Base-by-base conservation (phyloP, 1,140 invertebrate species). In the Caerostris darwini region DNA sequence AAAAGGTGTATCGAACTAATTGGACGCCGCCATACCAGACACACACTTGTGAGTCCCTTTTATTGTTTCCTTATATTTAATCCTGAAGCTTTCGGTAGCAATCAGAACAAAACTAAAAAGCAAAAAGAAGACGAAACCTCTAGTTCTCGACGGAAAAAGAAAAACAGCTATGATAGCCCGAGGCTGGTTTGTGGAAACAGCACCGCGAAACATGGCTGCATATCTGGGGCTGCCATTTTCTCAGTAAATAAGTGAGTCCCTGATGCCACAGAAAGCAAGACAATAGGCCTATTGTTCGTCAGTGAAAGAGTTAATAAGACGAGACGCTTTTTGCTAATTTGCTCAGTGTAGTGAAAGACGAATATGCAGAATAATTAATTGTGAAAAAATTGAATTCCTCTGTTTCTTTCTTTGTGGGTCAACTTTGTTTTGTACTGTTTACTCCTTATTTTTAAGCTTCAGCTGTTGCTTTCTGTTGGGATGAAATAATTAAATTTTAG, bases 271-370 rank as follows among this genome's bases (percentile, higher is more conserved):
- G 56, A 56, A 83, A 17, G 7, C 17, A 34, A 83, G 82, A 83
- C 82, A 83, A 83, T 57, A 58, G 82, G 3, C 19, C 82, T 83
- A 83, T 83, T 83, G 82, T 83, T 83, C 82, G 5, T n/a, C 19
- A 58, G 56, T 83, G 56, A 83, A 58, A 83, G 56, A 83, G 82
- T 83, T 83, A 57, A 57, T 83, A 83, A 83, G 82, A 57, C 5
- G 54, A 17, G 54, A 57, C 53, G 82, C 54, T 83, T 83, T 77
- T 58, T 83, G 57, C 82, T 57, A 83, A 83, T 57, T 83, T 83
- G 82, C 14, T 83, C 82, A 83, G 7, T 6, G 82, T 58, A 7
- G 10, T 58, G 82, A 83, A 19, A 83, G 14, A 83, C 14, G 82
- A 58, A 83, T 57, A 57, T 58, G 56, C 19, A 17, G 56, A 57